Evolutionary conservation across 2,797 vertebrate species (phyloP), one percentile per base, ranked within the genome.

Genomic region (Coreius guichenoti): DNA sequence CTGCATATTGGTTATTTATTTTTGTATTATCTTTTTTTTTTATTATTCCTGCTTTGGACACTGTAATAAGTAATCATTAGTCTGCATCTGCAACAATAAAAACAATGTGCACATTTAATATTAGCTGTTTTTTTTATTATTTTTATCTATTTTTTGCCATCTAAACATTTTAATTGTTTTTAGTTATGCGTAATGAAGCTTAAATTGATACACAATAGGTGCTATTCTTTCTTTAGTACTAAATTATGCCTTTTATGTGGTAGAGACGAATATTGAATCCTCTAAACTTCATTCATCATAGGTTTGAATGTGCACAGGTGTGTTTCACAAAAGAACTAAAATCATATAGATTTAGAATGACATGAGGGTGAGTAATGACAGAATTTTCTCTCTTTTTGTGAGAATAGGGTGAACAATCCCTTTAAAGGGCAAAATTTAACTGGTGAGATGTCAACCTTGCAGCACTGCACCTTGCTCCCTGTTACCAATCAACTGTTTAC

Each of bases 401-500:
- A 9, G 14, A 73, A 4, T 17, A 17, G n/a, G 7, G n/a, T 74
- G 29, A 12, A 74, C 26, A 29, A 47, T 74, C 39, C 21, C 29
- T 14, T 56, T 33, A 75, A 75, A 33, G 49, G 29, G 72, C 4
- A 11, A 47, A 43, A 65, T 65, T 8, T n/a, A 79, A 17, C 23
- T 23, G 51, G 33, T 58, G 51, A 31, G 51, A 79, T 72, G 80
- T 8, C 65, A 31, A 65, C 75, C 26, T 43, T 78, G 74, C 67
- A 47, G 29, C 4, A 6, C 39, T 85, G 39, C 77, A 72, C 65
- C 65, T 80, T 69, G 67, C 78, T 29, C 56, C 36, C 45, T 70
- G 63, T 75, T 76, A 47, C 39, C 21, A 31, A 68, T 82, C 54
- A 61, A 82, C 54, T 78, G 51, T 61, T 86, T 47, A 54, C 80